Percentiles rank a stretch among this genome's conserved stretches.
Conservation (phyloP, 2,797 vertebrate species). For the Rhynchotus rufescens region DNA sequence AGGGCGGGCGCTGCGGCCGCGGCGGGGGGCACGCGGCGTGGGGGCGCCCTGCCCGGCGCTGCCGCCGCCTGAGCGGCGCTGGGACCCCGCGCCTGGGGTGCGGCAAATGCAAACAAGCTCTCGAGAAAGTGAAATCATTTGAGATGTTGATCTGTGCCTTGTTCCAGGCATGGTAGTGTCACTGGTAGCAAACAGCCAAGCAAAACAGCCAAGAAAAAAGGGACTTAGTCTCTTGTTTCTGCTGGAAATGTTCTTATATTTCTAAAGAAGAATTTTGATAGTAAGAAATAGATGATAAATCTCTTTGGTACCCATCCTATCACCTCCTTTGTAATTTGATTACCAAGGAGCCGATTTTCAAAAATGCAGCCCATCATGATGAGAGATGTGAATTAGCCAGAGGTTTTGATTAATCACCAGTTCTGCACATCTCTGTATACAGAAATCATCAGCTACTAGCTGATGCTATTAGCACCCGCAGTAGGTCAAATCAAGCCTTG, state of each 20-base stretch:
- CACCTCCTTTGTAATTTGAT: background rate
- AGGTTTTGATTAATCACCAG: background rate
- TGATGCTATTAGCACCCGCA: accelerated
- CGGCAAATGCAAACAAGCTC: background rate
- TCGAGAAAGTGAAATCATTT: background rate
- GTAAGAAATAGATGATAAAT: background rate
- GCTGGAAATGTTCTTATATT: background rate
- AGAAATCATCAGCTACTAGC: background rate
- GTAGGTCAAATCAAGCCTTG: background rate
- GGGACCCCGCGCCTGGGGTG: background rate
- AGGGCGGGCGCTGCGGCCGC: background rate
- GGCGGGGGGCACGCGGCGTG: background rate
- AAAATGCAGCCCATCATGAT: background rate
- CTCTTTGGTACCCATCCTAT: background rate
- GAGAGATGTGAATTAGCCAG: background rate
- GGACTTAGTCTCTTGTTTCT: background rate
- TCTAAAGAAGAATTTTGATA: background rate
- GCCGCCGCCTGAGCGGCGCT: background rate
- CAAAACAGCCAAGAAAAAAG: background rate
- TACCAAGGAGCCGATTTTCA: background rate
- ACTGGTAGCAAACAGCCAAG: background rate
- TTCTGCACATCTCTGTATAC: background rate
- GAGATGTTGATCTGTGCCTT: background rate
- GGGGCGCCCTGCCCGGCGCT: background rate
- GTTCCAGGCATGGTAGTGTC: background rate